phyloP scores from a whole-genome alignment of 2,797 vertebrate species.

The Enteromius mattozi region DNA sequence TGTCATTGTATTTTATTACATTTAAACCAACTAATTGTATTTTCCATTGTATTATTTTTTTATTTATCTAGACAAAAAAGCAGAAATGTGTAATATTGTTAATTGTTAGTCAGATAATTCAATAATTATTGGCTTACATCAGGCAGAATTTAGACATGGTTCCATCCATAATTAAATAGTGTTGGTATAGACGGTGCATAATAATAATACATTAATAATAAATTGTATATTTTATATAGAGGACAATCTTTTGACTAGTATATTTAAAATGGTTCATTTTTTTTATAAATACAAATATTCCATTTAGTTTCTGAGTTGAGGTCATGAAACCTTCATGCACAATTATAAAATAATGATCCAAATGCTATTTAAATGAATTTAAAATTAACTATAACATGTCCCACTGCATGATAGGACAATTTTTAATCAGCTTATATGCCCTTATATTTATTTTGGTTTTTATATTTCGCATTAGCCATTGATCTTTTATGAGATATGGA shows the following conservation, averaged over 20 bases:
- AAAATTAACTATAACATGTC: not conserved
- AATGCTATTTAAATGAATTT: not conserved
- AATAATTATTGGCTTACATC: not conserved
- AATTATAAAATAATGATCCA: not conserved
- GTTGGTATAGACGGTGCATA: not conserved
- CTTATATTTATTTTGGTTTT: not conserved
- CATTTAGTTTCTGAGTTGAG: not conserved
- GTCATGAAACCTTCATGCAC: not conserved
- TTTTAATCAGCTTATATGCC: not conserved
- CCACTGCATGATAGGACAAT: not conserved
- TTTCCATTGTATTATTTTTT: no score
- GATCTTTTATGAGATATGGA: not conserved
- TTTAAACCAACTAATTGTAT: no score
- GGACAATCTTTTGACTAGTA: not conserved
- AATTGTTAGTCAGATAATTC: not conserved
- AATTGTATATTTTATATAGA: not conserved
- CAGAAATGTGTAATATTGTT: not conserved
- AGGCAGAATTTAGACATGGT: not conserved
- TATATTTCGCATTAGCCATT: not conserved
- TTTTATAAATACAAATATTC: not conserved
- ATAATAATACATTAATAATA: not conserved
- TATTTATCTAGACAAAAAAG: not conserved
- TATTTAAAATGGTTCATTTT: not conserved
- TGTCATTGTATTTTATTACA: no score
- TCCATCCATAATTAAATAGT: no score